Evolutionary conservation across 2,888 invertebrate species (phyloP).

Genomic region (Aphidius colemani): DNA sequence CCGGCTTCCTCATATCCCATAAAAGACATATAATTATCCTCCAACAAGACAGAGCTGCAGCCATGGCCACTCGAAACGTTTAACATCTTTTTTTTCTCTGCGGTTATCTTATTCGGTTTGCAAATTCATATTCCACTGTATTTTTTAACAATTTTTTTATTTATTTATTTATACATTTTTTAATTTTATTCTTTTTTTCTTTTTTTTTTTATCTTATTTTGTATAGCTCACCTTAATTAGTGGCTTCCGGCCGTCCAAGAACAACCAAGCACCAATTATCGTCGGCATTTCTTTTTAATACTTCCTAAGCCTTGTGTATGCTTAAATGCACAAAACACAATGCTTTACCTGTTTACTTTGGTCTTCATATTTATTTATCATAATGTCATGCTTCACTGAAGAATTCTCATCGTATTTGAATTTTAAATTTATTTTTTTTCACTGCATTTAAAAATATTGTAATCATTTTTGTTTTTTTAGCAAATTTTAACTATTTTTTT

Average conservation of each 20-base stretch:
- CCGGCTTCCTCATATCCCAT: neutral
- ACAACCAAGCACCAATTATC: slow-evolving; percentile 43
- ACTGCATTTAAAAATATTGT: no score
- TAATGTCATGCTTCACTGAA: no score
- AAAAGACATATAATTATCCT: slow-evolving; percentile 3
- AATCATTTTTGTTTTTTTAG: no score
- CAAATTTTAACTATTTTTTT: no score
- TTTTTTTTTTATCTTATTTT: neutral
- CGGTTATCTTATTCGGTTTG: no score
- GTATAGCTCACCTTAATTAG: slow-evolving; percentile 37
- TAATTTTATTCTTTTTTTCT: neutral
- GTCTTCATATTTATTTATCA: no score
- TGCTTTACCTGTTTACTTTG: no score
- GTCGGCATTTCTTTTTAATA: slow-evolving; percentile 37
- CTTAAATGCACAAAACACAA: slow-evolving; percentile 2
- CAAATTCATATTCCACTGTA: neutral
- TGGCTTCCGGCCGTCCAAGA: slow-evolving; percentile 41
- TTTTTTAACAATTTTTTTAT: neutral
- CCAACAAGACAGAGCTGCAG: neutral
- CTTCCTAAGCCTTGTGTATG: slow-evolving; percentile 22
- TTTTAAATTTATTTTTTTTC: no score
- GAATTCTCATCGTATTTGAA: no score
- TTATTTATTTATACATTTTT: neutral
- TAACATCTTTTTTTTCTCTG: neutral
- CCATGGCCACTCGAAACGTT: neutral